Conservation (phyloP, 1,140 invertebrate species). For the Anastrepha obliqua region DNA sequence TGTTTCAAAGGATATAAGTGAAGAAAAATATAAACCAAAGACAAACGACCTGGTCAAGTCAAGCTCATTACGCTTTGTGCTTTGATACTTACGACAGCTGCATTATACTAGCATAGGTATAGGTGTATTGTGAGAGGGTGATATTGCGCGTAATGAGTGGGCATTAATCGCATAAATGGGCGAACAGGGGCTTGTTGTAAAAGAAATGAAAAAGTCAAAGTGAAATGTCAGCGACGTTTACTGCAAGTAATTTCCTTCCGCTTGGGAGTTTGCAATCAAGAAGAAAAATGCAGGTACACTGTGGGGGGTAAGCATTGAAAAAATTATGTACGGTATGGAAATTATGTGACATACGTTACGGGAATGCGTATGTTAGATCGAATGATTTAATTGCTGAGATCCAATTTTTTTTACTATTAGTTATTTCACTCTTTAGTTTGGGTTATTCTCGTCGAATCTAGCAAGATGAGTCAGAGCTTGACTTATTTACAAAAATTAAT, state of each 20-base stretch:
- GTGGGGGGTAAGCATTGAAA: not conserved
- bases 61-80: not conserved
- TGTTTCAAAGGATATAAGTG: not conserved
- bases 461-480: no score
- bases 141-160: not conserved
- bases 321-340: no score
- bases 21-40: not conserved
- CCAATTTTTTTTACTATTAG: no score
- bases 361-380: no score
- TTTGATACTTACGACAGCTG: conserved; percentile 24
- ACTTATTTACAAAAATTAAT: no score
- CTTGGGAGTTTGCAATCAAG: not conserved
- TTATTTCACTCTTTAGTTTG: no score
- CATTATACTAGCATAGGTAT: no score
- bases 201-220: not conserved
- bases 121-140: not conserved
- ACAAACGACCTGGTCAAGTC: not conserved
- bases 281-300: not conserved
- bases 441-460: no score
- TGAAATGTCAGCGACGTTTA: not conserved
- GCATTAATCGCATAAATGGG: conserved; percentile 14
- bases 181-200: not conserved
- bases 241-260: conserved; percentile 33
- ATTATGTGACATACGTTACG: not conserved
- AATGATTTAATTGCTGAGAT: no score